phyloP scores from a whole-genome alignment of 2,797 vertebrate species.

The Schizothorax lantsangensis region DNA sequence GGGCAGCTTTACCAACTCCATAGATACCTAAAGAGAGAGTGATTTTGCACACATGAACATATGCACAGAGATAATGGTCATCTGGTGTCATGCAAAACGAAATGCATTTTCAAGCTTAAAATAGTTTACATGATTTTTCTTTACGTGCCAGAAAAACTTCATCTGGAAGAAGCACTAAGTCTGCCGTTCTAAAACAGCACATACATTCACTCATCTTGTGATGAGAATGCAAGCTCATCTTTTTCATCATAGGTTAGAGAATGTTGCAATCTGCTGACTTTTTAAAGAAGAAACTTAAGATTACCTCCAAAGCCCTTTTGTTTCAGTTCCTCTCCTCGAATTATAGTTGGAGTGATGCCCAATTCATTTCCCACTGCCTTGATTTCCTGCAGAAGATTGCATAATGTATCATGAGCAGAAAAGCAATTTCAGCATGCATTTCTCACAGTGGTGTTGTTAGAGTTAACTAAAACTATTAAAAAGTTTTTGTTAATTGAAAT shows the following conservation, averaged over 20 bases:
- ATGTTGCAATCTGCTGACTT: constrained; percentile 4
- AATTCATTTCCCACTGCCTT: constrained; percentile 89
- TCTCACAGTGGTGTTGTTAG: background rate
- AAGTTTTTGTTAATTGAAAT: background rate
- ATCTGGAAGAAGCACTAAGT: background rate
- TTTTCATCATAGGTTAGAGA: background rate
- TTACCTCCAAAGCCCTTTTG: constrained; percentile 95
- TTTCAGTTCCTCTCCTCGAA: constrained; percentile 92
- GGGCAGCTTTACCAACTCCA: constrained; percentile 94
- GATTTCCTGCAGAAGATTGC: constrained; percentile 85
- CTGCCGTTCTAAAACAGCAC: background rate
- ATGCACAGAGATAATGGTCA: background rate
- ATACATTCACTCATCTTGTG: constrained; percentile 6
- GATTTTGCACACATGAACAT: background rate
- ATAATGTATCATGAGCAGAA: background rate
- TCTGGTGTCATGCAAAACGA: background rate
- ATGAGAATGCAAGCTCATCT: constrained; percentile 20
- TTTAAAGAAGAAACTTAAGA: constrained; percentile 3
- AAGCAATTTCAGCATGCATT: background rate
- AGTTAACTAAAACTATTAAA: background rate
- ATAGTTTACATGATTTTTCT: background rate
- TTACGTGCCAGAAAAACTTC: background rate
- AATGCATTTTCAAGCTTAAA: background rate
- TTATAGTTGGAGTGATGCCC: constrained; percentile 88
- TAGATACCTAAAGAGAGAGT: constrained; percentile 86